Evolutionary conservation across 2,888 invertebrate genomes (phyloP).

Genomic region (Lasioglossum oenotherae): DNA sequence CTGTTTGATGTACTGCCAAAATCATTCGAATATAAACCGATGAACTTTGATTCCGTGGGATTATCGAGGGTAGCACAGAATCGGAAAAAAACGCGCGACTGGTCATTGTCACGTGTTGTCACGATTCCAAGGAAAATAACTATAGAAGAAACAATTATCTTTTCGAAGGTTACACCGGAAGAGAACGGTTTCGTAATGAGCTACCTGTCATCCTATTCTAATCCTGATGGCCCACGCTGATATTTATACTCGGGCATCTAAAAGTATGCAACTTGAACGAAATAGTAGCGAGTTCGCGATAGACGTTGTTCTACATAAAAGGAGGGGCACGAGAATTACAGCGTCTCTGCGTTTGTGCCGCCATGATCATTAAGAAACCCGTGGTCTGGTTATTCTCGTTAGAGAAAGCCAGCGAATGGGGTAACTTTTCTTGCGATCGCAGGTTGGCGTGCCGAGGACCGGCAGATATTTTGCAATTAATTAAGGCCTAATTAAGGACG

Average conservation of each 20-base stretch:
- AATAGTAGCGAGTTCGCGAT: not conserved
- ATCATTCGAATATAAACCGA: conserved; percentile 34
- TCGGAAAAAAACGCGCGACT: not conserved
- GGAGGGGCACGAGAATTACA: not conserved
- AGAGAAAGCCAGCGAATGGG: not conserved
- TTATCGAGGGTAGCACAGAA: not conserved
- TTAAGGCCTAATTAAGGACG: conserved; percentile 60
- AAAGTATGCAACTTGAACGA: conserved; percentile 4
- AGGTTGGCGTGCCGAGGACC: conserved; percentile 7
- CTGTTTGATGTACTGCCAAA: conserved; percentile 69
- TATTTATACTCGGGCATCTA: not conserved
- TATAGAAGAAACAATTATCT: conserved; percentile 9
- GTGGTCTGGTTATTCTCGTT: not conserved
- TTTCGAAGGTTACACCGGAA: not conserved
- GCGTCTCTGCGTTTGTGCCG: not conserved
- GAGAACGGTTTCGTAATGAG: not conserved
- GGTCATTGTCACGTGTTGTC: not conserved
- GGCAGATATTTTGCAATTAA: conserved; percentile 50
- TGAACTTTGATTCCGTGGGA: conserved; percentile 35
- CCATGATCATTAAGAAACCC: not conserved
- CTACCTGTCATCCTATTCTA: not conserved
- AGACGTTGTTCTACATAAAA: not conserved
- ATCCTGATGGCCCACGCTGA: not conserved
- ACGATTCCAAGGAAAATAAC: conserved; percentile 12
- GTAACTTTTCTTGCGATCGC: conserved; percentile 17